phyloP scores from a whole-genome alignment of 2,113 vertebrate species.

The Solea senegalensis region DNA sequence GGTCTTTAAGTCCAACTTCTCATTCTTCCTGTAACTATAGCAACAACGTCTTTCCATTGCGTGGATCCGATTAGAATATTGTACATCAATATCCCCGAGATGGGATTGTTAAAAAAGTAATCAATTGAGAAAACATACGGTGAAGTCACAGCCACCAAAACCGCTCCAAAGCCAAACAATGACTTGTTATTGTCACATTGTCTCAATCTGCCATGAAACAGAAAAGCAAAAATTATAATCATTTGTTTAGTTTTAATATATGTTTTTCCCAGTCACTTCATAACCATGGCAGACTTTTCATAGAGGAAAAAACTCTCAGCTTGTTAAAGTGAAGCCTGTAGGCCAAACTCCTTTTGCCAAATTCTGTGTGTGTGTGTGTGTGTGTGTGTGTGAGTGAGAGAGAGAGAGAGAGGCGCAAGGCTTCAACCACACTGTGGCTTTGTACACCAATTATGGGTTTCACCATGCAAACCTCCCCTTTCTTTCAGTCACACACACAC shows the following conservation, averaged over 20 bases:
- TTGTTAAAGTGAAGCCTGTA: constrained; percentile 47
- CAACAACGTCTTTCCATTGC: constrained; percentile 9
- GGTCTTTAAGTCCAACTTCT: not conserved
- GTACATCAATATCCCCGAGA: no score
- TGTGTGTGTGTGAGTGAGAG: not conserved
- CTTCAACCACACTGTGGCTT: constrained; percentile 64
- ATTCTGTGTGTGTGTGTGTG: constrained; percentile 12
- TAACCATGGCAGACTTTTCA: constrained; percentile 13
- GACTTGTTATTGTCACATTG: constrained; percentile 10
- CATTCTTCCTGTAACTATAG: constrained; percentile 9
- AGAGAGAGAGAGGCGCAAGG: constrained; percentile 41
- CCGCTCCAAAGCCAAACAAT: constrained; percentile 3
- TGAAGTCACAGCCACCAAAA: not conserved
- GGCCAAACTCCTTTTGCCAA: constrained; percentile 34
- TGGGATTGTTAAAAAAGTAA: not conserved
- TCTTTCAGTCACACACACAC: constrained; percentile 9
- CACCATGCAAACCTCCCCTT: constrained; percentile 61
- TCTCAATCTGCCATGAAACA: constrained; percentile 31
- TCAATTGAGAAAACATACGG: constrained; percentile 13
- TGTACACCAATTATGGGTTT: constrained; percentile 62
- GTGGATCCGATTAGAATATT: constrained; percentile 6
- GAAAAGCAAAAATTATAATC: constrained; percentile 45
- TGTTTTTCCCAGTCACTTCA: constrained; percentile 14
- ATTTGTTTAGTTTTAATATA: no score
- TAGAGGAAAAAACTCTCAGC: constrained; percentile 29